A percentile compares a stretch with the other conserved stretches of the same genome.
Evolutionary conservation across 2,888 invertebrate genomes (phyloP).

Genomic region (Achlya flavicornis): DNA sequence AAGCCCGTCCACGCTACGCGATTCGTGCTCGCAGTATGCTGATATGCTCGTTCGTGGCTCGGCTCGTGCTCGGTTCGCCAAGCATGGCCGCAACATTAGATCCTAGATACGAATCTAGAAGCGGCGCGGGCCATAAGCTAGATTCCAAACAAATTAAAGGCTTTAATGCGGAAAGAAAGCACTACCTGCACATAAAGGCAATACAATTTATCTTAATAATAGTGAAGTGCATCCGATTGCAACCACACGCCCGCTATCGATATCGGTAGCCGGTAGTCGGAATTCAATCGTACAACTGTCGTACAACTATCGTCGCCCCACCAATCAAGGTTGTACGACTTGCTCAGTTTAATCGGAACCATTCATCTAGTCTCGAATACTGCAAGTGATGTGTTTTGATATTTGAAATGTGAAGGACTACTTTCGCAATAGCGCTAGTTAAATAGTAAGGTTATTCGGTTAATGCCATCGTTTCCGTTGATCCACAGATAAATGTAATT

Average conservation of each 20-base stretch:
- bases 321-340: slow-evolving; percentile 65
- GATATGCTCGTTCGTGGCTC: no score
- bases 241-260: not conserved
- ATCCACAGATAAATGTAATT: no score
- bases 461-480: not conserved
- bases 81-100: no score
- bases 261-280: slow-evolving; percentile 21
- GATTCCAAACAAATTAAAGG: no score
- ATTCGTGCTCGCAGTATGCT: no score
- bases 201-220: not conserved
- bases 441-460: not conserved
- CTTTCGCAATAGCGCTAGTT: slow-evolving; percentile 11
- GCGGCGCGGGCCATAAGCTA: no score
- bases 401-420: slow-evolving; percentile 31
- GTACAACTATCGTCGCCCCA: slow-evolving; percentile 50
- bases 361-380: slow-evolving; percentile 50
- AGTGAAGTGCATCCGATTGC: not conserved
- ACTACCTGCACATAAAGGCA: not conserved
- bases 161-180: no score
- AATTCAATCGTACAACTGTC: slow-evolving; percentile 46
- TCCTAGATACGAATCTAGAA: no score
- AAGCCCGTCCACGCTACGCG: no score
- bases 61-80: no score
- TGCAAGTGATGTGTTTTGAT: slow-evolving; percentile 42
- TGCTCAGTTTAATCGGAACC: slow-evolving; percentile 62